These are phyloP conservation scores for Lithobates sylvaticus DNA, from an alignment of 2,797 vertebrate species.

Conservation along the genomic window DNA sequence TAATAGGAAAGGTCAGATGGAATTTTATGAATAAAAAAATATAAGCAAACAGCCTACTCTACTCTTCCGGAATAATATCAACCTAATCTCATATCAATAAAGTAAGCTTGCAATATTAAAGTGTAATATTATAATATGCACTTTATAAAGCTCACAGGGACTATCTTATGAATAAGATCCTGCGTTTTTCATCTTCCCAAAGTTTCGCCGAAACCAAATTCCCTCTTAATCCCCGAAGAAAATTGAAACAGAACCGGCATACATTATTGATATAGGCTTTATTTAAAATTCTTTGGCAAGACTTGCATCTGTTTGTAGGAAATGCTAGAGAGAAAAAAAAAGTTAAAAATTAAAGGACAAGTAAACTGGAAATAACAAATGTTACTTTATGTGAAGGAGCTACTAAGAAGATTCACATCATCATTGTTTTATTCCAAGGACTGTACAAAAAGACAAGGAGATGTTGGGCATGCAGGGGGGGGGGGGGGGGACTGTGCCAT, in stretches of 20 bases:
- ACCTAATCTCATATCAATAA: slow-evolving; percentile 51
- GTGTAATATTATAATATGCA: slow-evolving; percentile 52
- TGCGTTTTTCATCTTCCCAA: slow-evolving; percentile 50
- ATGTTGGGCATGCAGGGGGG: no score
- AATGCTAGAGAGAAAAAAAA: background rate
- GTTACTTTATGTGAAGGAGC: no score
- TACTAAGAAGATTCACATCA: no score
- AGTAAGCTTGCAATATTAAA: slow-evolving; percentile 46
- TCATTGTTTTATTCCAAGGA: no score
- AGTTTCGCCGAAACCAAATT: slow-evolving; percentile 46
- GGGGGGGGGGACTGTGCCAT: no score
- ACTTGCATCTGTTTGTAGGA: slow-evolving; percentile 34
- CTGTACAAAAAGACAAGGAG: no score
- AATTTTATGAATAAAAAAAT: slow-evolving; percentile 23
- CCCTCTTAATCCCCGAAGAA: slow-evolving; percentile 48
- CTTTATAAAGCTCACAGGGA: slow-evolving; percentile 46
- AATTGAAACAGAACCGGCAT: slow-evolving; percentile 45
- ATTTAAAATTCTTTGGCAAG: slow-evolving; percentile 46
- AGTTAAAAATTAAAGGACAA: background rate
- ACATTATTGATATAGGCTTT: slow-evolving; percentile 55
- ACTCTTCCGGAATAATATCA: slow-evolving; percentile 8
- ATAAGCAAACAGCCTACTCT: background rate
- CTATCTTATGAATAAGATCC: slow-evolving; percentile 33
- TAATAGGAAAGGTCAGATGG: background rate
- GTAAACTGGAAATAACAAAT: background rate